A percentile compares a stretch with the other conserved stretches of the same genome.
Conservation (phyloP, 2,113 vertebrate species). For the Zapornia atra region DNA sequence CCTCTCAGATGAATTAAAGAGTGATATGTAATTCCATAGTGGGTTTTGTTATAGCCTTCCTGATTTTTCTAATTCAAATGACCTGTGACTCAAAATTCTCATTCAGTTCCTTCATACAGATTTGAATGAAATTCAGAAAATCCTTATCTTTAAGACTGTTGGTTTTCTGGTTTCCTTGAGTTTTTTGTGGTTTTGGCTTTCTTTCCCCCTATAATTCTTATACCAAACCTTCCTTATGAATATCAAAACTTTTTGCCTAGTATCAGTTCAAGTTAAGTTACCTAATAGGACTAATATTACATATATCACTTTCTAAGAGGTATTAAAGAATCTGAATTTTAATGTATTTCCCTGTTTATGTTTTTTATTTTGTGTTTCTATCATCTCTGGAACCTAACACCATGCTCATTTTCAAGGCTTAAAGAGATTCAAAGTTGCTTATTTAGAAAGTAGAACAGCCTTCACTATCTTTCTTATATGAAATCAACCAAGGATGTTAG, state of each 20-base stretch:
- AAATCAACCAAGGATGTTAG: neutral
- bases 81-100: neutral
- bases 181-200: neutral
- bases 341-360: fast-evolving
- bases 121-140: neutral
- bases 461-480: neutral
- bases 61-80: neutral
- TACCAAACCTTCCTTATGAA: neutral
- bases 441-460: neutral
- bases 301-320: neutral
- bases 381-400: neutral
- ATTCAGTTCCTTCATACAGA: neutral
- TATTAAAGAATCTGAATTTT: neutral
- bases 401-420: neutral
- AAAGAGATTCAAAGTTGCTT: neutral
- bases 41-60: neutral
- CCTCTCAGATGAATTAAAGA: neutral
- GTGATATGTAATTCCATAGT: fast-evolving
- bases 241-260: neutral
- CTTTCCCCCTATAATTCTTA: fast-evolving
- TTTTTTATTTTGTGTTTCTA: neutral
- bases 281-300: neutral
- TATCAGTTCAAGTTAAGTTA: neutral
- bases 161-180: neutral
- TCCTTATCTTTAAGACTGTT: neutral